Percentiles rank a stretch among this genome's conserved stretches.
Conservation (phyloP, 2,113 vertebrate genomes). For the Ginglymostoma cirratum region DNA sequence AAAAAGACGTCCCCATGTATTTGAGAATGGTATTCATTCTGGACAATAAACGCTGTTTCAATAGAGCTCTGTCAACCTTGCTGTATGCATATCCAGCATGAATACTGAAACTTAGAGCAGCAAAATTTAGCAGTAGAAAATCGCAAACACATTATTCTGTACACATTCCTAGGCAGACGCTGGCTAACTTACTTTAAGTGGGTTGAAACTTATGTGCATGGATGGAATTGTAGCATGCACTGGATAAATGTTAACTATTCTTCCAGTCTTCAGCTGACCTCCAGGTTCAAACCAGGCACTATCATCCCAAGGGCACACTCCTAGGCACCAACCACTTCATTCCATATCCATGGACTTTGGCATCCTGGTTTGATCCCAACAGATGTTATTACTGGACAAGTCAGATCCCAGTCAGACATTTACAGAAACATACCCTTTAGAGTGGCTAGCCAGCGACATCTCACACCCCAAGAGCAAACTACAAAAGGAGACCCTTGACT, state of each 20-base stretch:
- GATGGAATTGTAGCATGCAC: not conserved
- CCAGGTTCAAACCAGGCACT: no score
- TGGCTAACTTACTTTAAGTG: not conserved
- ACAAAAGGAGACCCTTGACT: no score
- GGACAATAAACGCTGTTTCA: not conserved
- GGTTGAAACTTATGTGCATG: not conserved
- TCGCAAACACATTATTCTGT: not conserved
- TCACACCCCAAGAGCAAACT: no score
- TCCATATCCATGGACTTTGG: no score
- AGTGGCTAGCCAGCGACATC: no score
- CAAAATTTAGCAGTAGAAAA: not conserved
- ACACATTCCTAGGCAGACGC: not conserved
- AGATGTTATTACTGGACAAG: no score
- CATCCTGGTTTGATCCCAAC: no score
- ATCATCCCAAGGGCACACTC: no score
- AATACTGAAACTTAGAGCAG: not conserved
- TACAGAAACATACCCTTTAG: no score
- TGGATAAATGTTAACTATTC: not conserved
- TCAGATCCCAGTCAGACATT: no score
- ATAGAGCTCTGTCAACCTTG: not conserved
- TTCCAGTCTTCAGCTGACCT: not conserved
- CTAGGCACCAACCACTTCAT: no score
- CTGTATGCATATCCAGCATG: not conserved
- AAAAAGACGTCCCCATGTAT: not conserved
- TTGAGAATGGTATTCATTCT: not conserved